Evolutionary conservation across 2,888 invertebrate genomes (phyloP), one percentile per base, ranked within the genome.

Genomic region (Tromatobia lineatoria): DNA sequence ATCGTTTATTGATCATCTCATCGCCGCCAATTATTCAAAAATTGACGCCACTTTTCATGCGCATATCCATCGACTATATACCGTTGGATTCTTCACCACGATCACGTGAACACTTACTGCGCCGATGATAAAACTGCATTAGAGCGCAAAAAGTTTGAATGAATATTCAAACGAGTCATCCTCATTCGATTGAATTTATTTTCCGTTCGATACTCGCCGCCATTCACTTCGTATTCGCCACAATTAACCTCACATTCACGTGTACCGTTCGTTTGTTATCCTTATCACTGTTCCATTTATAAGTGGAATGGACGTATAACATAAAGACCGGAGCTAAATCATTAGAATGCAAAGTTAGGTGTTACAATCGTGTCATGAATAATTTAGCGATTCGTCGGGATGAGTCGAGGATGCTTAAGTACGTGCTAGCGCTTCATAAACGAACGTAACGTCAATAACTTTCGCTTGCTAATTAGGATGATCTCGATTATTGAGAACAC

Each of bases 401-500:
- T 75, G 74, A 57, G 74, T 69, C 6, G 61, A 15, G 74, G 80
- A 6, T 61, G 20, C 38, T 10, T 1, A 34, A 10, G 57, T 80
- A 57, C 83, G 83, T 76, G 67, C 73, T 75, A 6, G 38, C 23
- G 80, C 73, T 67, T 76, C 20, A 73, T 70, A 67, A 80, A 10
- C 10, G 38, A 57, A 38, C 69, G n/a, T 38, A 86, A 77, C 82
- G 81, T 83, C 85, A 83, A 88, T 82, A 88, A 89, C 89, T 88
- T 88, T 89, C 89, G 88, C 89, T 80, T 75, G 83, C 79, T 86
- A 88, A 88, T 89, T 83, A 80, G 80, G 57, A 80, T 80, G 66
- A 80, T 79, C 34, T 61, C 42, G 73, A 6, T 61, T 61, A 81
- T 78, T 25, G 42, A 59, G 7, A 50, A 57, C 38, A 34, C 61